A percentile compares a stretch with the other conserved stretches of the same genome.
These are phyloP conservation scores for Ennomos quercinarius DNA, from an alignment of 2,888 invertebrate species.

Conservation along the genomic window DNA sequence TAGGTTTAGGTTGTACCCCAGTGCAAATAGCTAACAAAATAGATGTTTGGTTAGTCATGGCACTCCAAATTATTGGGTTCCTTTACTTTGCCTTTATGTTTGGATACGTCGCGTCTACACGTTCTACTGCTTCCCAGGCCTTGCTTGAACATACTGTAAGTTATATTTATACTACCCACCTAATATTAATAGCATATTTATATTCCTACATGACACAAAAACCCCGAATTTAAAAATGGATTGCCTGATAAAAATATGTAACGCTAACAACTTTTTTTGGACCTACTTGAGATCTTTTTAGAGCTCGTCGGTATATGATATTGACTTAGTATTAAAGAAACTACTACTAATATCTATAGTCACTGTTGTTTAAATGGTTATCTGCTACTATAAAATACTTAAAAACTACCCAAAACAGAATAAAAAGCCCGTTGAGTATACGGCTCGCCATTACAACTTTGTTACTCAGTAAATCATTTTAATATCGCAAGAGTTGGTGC, in stretches of 20 bases:
- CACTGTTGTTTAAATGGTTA: neutral
- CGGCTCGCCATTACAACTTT: neutral
- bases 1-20: constrained; percentile 73
- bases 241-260: no score
- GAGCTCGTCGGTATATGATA: no score
- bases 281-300: no score
- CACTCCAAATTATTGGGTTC: constrained; percentile 60
- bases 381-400: neutral
- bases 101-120: constrained; percentile 72
- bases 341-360: no score
- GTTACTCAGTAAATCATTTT: constrained; percentile 18
- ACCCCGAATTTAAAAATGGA: no score
- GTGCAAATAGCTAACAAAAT: constrained; percentile 50
- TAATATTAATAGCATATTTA: no score
- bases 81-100: constrained; percentile 78
- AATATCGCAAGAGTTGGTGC: constrained; percentile 13
- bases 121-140: constrained; percentile 65
- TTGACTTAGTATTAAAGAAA: no score
- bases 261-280: no score
- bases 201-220: no score
- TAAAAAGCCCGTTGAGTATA: neutral
- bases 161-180: no score
- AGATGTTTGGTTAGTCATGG: constrained; percentile 62
- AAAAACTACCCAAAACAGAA: neutral
- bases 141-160: constrained; percentile 71